These are phyloP conservation scores for Formica aserva DNA, from an alignment of 2,888 invertebrate species.

Conservation along the genomic window DNA sequence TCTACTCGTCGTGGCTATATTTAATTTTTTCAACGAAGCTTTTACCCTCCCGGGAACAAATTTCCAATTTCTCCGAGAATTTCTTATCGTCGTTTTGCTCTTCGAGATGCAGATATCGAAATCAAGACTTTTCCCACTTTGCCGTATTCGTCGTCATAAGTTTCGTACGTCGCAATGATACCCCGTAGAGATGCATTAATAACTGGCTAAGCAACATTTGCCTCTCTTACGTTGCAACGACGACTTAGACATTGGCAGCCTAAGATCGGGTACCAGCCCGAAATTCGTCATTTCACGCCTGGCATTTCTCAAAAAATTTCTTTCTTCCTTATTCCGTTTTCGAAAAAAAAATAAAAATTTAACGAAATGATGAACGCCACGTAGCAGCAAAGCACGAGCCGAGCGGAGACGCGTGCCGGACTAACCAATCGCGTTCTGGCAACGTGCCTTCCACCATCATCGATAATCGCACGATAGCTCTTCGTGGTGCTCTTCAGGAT, in stretches of 20 bases:
- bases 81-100: conserved; percentile 2
- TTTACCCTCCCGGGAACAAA: neutral
- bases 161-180: neutral
- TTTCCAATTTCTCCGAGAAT: neutral
- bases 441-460: conserved; percentile 78
- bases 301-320: conserved; percentile 51
- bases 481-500: conserved; percentile 36
- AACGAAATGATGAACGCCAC: conserved; percentile 47
- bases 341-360: conserved; percentile 9
- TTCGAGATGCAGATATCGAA: conserved; percentile 30
- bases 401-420: conserved; percentile 69
- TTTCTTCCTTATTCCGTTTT: conserved; percentile 30
- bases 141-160: conserved; percentile 16
- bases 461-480: conserved; percentile 66
- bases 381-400: conserved; percentile 56
- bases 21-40: conserved; percentile 39
- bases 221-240: conserved; percentile 64
- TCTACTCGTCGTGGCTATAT: conserved; percentile 1
- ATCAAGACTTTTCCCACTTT: conserved; percentile 47
- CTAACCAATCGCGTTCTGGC: conserved; percentile 74
- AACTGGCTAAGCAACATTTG: conserved; percentile 59
- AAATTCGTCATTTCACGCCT: conserved; percentile 68
- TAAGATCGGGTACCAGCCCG: conserved; percentile 57
- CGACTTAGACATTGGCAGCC: conserved; percentile 55
- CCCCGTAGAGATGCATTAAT: conserved; percentile 35